Conservation (phyloP, 2,888 invertebrate species). For the Altica lythri region DNA sequence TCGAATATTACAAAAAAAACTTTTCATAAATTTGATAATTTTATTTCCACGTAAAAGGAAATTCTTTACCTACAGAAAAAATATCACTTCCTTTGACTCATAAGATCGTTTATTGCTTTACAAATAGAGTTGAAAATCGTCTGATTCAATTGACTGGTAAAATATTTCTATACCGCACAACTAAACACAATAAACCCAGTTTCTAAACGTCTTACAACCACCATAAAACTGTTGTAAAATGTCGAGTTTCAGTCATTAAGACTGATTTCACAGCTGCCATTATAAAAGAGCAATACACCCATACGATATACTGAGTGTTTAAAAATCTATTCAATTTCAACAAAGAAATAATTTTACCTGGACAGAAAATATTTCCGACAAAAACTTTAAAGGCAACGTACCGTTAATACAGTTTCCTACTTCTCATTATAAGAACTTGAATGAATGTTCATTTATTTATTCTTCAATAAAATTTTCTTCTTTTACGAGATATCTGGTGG, state of each 20-base stretch:
- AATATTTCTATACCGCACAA: conserved; percentile 8
- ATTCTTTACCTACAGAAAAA: no score
- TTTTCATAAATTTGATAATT: no score
- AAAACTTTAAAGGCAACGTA: neutral
- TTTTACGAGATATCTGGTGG: no score
- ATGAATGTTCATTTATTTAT: no score
- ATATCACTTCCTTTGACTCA: no score
- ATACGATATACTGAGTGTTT: neutral
- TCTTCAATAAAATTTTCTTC: no score
- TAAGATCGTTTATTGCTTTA: conserved; percentile 1
- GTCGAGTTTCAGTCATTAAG: neutral
- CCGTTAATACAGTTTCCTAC: no score
- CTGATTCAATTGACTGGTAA: conserved; percentile 1
- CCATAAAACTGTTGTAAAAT: conserved; percentile 7
- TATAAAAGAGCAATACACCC: conserved; percentile 9
- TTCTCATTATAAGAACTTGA: no score
- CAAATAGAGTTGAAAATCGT: conserved; percentile 2
- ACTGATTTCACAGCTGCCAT: conserved; percentile 7
- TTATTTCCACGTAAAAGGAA: no score
- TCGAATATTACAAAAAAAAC: no score
- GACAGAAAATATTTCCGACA: conserved; percentile 1
- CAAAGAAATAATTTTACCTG: conserved; percentile 10
- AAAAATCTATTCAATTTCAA: conserved; percentile 5
- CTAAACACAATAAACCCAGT: conserved; percentile 1
- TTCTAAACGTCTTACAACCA: neutral